Evolutionary conservation across 2,113 vertebrate species (phyloP), one percentile per base, ranked within the genome.

Genomic region (Oriolus oriolus): DNA sequence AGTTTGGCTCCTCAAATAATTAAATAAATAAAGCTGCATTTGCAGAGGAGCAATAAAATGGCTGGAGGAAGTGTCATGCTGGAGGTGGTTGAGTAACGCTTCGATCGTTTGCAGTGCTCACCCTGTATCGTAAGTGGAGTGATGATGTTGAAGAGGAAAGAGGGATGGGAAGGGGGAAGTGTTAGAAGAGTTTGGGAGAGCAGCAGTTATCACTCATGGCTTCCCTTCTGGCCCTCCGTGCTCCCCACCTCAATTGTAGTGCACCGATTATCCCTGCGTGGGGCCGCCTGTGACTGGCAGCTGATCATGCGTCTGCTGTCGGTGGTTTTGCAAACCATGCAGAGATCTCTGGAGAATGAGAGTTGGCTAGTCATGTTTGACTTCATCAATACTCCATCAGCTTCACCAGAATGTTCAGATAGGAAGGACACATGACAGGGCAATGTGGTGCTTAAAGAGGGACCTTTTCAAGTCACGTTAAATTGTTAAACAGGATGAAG

Each of bases 1-100:
- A 79, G 95, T 96, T 60, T 60, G 68, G 37, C 64, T 82, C 52
- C 85, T 90, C 78, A 84, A 69, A 86, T 84, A 89, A 85, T 84
- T 16, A 59, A 87, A 80, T 47, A 50, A 94, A 56, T 56, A 27
- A 84, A 49, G 47, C 56, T 82, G 17, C 47, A 27, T 84, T 70
- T 89, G 76, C 60, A 65, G 73, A 75, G 57, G 23, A 71, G 73
- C 68, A 84, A 23, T 50, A 20, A 75, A 71, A 79, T 73, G 76
- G 64, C 56, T 89, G 64, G 68, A 93, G 71, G 91, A 90, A 53
- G 42, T 52, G 54, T 85, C 41, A 6, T 0, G 2, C 50, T 73
- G 21, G 42, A 74, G 71, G 33, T 88, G 84, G 21, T 57, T 76
- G 76, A 74, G 56, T 59, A 77, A 84, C 0, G 0, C 37, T 37